Base-by-base conservation (phyloP, 1,140 invertebrate species). In the Penaeus japonicus region DNA sequence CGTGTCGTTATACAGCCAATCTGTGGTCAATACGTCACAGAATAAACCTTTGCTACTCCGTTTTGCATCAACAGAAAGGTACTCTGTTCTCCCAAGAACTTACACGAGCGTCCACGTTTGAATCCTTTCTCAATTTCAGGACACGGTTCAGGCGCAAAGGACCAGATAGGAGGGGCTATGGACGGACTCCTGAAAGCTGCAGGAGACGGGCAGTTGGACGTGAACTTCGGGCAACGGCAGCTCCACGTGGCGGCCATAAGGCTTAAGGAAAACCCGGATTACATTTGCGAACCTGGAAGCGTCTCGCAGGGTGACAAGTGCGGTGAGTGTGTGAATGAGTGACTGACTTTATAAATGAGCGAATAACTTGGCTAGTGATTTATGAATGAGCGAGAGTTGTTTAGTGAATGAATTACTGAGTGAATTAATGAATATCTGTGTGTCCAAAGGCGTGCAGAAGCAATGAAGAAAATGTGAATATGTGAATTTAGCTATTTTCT, bases 211-310 rank as follows among this genome's bases (percentile, higher is more conserved):
- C 88, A 92, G n/a, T 90, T 93, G 53, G 92, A 93, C 87, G 57
- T 93, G 10, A 84, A 91, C 47, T 85, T 93, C 47, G 91, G 91
- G 17, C 91, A 89, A 80, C 91, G 90, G 35, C 88, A 85, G 35
- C 77, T 93, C 59, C 91, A 27, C 90, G 92, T 84, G 84, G 92
- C 83, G 84, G 92, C 87, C 91, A 92, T 85, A 88, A 90, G 47
- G 91, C 92, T 92, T 55, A 73, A 84, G 30, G 90, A 90, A 59
- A 89, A 91, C 10, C 92, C 92, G 0, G 90, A 91, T 62, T 92
- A 92, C 85, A 81, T 92, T n/a, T 94, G 93, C 89, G 91, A 92
- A 75, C 90, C 91, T 15, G 93, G 93, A 57, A 92, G 92, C 88
- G 90, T 93, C 2, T 70, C 92, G 15, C 89, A 91, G 35, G 91